phyloP scores from a whole-genome alignment of 2,113 vertebrate genomes.

The Sigmodon hispidus region DNA sequence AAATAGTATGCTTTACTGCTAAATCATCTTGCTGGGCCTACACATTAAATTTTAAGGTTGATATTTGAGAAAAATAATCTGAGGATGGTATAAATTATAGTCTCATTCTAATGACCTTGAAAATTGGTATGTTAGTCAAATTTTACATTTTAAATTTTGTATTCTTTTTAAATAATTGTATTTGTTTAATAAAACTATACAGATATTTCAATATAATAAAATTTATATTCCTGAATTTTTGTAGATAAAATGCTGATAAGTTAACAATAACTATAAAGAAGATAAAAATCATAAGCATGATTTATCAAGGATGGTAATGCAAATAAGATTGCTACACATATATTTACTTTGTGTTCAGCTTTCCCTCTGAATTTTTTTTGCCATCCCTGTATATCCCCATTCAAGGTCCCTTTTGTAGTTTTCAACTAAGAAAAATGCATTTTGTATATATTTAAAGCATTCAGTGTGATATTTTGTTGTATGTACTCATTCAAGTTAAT shows the following conservation, averaged over 20 bases:
- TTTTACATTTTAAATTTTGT: background rate
- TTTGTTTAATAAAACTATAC: background rate
- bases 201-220: background rate
- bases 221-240: background rate
- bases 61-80: background rate
- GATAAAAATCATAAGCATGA: too few species aligned
- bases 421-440: background rate
- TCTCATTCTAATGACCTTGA: background rate
- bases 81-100: background rate
- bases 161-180: background rate
- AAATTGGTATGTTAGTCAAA: background rate
- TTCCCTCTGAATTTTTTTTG: too few species aligned
- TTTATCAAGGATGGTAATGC: too few species aligned
- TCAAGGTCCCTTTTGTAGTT: background rate
- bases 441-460: background rate
- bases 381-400: too few species aligned
- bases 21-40: background rate
- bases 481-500: background rate
- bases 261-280: too few species aligned
- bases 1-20: background rate
- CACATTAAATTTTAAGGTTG: background rate
- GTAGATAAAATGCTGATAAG: too few species aligned
- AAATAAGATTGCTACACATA: too few species aligned
- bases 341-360: too few species aligned
- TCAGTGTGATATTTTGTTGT: background rate